These are phyloP conservation scores for Campylomormyrus numenius DNA, from an alignment of 2,113 vertebrate species.

Conservation along the genomic window DNA sequence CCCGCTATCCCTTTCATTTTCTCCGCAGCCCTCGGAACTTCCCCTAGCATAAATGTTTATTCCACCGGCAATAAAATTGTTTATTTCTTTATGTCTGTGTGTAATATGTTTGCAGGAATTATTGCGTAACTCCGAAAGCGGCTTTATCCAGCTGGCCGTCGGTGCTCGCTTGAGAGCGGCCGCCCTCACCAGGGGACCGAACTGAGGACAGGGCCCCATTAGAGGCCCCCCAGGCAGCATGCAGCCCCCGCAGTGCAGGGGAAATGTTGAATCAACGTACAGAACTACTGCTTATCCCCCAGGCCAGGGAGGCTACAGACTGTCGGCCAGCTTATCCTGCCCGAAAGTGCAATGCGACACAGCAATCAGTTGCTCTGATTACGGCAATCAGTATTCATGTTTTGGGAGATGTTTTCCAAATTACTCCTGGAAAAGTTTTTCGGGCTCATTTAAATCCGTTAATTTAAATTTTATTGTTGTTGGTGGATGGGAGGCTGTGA, in stretches of 20 bases:
- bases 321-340: neutral
- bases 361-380: neutral
- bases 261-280: neutral
- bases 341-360: neutral
- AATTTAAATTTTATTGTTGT: constrained; percentile 8
- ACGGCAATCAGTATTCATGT: constrained; percentile 10
- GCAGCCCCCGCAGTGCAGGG: neutral
- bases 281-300: too few species aligned
- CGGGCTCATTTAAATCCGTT: constrained; percentile 8
- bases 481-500: neutral
- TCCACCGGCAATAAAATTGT: constrained; percentile 34
- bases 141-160: constrained; percentile 29
- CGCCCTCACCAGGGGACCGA: neutral
- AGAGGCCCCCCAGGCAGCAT: neutral
- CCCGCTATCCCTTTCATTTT: neutral
- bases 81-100: constrained; percentile 35
- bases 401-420: constrained; percentile 13
- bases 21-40: neutral
- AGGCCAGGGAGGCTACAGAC: too few species aligned
- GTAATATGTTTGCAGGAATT: constrained; percentile 36
- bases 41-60: constrained; percentile 41
- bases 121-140: constrained; percentile 28
- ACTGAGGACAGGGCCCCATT: neutral
- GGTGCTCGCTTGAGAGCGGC: constrained; percentile 6
- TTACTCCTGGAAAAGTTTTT: constrained; percentile 12